A percentile compares a stretch with the other conserved stretches of the same genome.
Conservation (phyloP, 2,113 vertebrate species). For the Lethenteron camtschaticum region DNA sequence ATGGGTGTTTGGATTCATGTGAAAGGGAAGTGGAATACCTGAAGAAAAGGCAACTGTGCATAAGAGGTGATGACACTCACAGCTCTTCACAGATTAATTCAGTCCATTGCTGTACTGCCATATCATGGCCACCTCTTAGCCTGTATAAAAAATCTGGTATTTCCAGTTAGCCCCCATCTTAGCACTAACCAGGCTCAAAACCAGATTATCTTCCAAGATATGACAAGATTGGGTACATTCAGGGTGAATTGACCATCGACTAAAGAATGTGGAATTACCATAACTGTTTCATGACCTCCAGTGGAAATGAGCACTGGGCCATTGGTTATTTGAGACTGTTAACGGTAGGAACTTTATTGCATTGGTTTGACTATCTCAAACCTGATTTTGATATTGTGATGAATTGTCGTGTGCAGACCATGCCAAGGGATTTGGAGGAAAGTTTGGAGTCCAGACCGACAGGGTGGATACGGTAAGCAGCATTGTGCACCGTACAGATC, state of each 20-base stretch:
- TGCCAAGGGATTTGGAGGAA: slow-evolving; percentile 67
- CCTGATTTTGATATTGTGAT: neutral
- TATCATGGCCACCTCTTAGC: too few relatives aligned
- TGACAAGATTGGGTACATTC: too few relatives aligned
- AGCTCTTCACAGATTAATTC: too few relatives aligned
- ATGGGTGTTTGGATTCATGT: neutral
- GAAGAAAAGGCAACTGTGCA: too few relatives aligned
- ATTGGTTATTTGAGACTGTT: too few relatives aligned
- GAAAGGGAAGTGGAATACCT: neutral
- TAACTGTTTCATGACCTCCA: neutral
- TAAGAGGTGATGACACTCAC: too few relatives aligned
- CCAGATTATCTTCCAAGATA: too few relatives aligned
- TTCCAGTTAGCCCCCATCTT: too few relatives aligned
- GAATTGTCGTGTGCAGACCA: slow-evolving; percentile 33
- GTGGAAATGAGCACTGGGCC: neutral
- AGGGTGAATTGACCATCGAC: neutral
- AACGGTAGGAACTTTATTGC: neutral
- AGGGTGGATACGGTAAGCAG: slow-evolving; percentile 61
- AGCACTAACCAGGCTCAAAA: too few relatives aligned
- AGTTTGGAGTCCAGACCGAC: slow-evolving; percentile 57
- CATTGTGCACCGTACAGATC: neutral
- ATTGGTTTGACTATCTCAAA: neutral
- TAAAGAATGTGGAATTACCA: neutral
- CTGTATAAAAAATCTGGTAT: too few relatives aligned
- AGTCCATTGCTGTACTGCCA: too few relatives aligned